Base-by-base conservation (phyloP, 2,888 invertebrate genomes). In the Sinotaia quadrata region DNA sequence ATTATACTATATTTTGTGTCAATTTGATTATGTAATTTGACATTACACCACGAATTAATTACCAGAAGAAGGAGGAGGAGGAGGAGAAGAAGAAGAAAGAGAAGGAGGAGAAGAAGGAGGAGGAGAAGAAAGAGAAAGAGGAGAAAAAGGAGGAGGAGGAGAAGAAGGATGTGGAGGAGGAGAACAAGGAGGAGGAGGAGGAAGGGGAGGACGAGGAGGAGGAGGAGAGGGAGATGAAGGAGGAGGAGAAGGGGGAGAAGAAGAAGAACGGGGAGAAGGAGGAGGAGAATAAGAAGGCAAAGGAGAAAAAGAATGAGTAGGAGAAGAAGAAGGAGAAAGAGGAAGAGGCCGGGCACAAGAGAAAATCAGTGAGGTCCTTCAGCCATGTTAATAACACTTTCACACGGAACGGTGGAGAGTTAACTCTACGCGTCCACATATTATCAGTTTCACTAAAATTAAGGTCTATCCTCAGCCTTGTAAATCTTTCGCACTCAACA, bases 91-190 rank as follows among this genome's bases (percentile, higher is more conserved):
- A 33, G 18, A 33, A 15, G 21, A 33, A 8, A 37, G 27, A 58
- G 27, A 15, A 37, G 5, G n/a, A 36, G 36, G 21, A 34, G 15
- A 21, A 21, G 8, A 7, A 15, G 24, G 34, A 56, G 66, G 54
- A 60, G 47, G 65, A 65, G 18, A 56, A 65, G 27, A 63, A 58
- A 44, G 49, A 59, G 29, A 65, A 54, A 59, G 51, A 10, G 7
- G 4, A 24, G 7, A 29, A 4, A 27, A 27, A 41, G 29, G 2
- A 24, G 31, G 24, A 47, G 18, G 31, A 27, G 29, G 29, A 27
- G 56, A 31, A 27, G 29, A 27, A 27, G n/a, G 18, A 18, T 7
- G 10, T 7, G 8, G 10, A 4, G 10, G 5, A 27, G 29, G 7
- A 18, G 29, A 4, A 18, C 7, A 41, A 15, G 15, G 41, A 15